Conservation (phyloP, 2,113 vertebrate genomes). For the Sander vitreus region DNA sequence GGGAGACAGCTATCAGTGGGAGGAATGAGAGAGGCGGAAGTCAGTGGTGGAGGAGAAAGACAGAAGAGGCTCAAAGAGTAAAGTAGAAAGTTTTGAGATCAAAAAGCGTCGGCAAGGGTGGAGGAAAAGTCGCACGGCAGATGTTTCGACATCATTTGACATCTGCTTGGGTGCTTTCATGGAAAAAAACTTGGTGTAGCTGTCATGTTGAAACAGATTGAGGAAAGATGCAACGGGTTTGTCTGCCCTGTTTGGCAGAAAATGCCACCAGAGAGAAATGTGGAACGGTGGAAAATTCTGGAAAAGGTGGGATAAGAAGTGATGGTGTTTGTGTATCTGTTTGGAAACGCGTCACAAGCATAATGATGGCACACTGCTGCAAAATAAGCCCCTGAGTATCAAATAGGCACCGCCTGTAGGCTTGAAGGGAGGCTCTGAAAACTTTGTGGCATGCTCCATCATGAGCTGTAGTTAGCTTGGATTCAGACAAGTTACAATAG, state of each 20-base stretch:
- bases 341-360: background rate
- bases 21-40: constrained; percentile 30
- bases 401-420: background rate
- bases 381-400: background rate
- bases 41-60: background rate
- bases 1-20: constrained; percentile 21
- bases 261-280: background rate
- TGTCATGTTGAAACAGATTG: constrained; percentile 8
- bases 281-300: background rate
- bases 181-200: constrained; percentile 2
- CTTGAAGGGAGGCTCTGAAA: background rate
- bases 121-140: background rate
- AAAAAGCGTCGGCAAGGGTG: background rate
- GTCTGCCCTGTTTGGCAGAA: background rate
- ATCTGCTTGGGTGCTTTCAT: constrained; percentile 7
- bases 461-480: background rate
- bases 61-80: background rate
- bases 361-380: background rate
- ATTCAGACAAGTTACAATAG: background rate
- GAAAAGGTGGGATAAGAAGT: background rate
- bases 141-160: constrained; percentile 32
- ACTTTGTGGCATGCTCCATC: background rate
- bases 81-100: constrained; percentile 13
- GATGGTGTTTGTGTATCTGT: background rate
- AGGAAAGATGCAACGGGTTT: background rate